Percentiles rank a stretch among this genome's conserved stretches.
These are phyloP conservation scores for Aspidoscelis tigris DNA, from an alignment of 2,113 vertebrate genomes.

Conservation along the genomic window DNA sequence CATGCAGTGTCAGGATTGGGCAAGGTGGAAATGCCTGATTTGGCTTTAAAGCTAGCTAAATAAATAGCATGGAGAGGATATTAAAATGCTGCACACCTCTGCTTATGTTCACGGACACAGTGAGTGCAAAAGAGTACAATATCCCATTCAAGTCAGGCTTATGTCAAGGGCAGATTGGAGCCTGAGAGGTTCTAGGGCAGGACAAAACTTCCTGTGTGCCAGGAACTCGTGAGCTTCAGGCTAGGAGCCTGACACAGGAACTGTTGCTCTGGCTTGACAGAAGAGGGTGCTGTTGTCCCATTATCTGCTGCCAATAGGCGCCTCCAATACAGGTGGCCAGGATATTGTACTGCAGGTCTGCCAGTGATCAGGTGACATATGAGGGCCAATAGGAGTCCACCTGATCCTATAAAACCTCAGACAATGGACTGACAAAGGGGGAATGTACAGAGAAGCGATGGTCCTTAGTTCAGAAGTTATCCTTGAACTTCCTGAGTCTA, in stretches of 20 bases:
- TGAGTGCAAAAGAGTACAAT: not conserved
- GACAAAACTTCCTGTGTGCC: not conserved
- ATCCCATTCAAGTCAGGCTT: not conserved
- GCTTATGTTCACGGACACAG: not conserved
- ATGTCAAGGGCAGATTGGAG: not conserved
- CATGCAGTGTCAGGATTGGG: constrained; percentile 68
- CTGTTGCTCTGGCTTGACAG: not conserved
- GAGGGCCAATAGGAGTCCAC: not conserved
- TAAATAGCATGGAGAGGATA: too few species aligned
- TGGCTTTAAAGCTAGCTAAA: not conserved
- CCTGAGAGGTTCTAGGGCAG: not conserved
- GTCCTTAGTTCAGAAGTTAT: too few species aligned
- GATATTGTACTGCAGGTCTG: not conserved
- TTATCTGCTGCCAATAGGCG: not conserved
- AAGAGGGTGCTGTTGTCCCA: constrained; percentile 8
- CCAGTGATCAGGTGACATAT: not conserved
- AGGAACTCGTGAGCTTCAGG: not conserved
- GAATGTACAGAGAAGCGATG: too few species aligned
- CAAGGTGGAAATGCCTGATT: constrained; percentile 42
- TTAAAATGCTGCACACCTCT: too few species aligned
- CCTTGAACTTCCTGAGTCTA: too few species aligned
- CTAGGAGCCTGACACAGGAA: not conserved
- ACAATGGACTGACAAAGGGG: constrained; percentile 21
- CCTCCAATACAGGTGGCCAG: not conserved
- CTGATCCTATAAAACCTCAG: not conserved